phyloP scores from a whole-genome alignment of 1,140 invertebrate species.

The Pantala flavescens region DNA sequence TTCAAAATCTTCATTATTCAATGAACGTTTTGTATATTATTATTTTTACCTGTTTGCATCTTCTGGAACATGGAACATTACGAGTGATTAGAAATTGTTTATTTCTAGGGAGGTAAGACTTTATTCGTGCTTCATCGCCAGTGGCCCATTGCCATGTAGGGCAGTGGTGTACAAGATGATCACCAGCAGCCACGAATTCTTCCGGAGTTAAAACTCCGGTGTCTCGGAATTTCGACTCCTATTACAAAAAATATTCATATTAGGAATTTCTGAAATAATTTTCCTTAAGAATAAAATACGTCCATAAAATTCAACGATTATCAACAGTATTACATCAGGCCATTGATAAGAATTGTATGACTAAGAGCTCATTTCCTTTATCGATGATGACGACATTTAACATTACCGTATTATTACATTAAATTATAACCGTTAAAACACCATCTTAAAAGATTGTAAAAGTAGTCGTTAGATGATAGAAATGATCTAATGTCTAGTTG shows the following conservation, averaged over 20 bases:
- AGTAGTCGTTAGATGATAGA: too few relatives aligned
- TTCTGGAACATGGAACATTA: constrained; percentile 88
- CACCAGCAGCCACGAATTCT: constrained; percentile 94
- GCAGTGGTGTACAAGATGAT: constrained; percentile 97
- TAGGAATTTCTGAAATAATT: constrained; percentile 23
- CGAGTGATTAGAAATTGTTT: constrained; percentile 97
- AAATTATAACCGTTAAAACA: not conserved
- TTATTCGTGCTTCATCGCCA: constrained; percentile 75
- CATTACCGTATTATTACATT: not conserved
- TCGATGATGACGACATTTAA: too few relatives aligned
- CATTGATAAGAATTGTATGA: too few relatives aligned
- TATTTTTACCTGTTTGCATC: constrained; percentile 71
- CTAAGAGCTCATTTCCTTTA: too few relatives aligned
- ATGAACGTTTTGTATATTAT: too few relatives aligned
- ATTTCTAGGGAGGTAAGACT: constrained; percentile 82
- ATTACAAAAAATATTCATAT: constrained; percentile 25
- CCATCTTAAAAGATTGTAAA: too few relatives aligned
- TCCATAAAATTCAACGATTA: not conserved
- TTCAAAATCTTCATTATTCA: too few relatives aligned
- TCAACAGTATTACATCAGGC: not conserved
- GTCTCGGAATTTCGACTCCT: constrained; percentile 98
- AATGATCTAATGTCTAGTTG: too few relatives aligned
- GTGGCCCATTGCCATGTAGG: constrained; percentile 98
- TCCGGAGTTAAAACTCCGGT: constrained; percentile 95
- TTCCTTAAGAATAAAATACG: too few relatives aligned